A percentile compares a stretch with the other conserved stretches of the same genome.
phyloP scores from a whole-genome alignment of 1,140 invertebrate species.

The Pseudachorutes palmiensis region DNA sequence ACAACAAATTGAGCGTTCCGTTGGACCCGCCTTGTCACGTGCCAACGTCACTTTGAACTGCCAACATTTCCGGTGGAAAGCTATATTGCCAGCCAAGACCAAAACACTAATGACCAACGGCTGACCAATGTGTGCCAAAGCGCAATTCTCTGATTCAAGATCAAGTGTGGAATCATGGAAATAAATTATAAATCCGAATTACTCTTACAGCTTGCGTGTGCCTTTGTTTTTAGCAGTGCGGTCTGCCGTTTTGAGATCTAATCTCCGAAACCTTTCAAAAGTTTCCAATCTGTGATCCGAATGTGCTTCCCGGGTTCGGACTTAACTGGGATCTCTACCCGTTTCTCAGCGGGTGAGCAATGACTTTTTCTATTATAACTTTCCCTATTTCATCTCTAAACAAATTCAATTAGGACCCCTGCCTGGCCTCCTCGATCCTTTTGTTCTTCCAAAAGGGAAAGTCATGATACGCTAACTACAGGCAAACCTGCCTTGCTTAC shows the following conservation, averaged over 20 bases:
- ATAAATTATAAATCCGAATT: too few relatives aligned
- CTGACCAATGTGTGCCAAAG: too few relatives aligned
- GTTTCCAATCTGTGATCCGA: neutral
- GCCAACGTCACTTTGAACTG: too few relatives aligned
- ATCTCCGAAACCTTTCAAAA: neutral
- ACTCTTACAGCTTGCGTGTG: too few relatives aligned
- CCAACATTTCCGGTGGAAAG: too few relatives aligned
- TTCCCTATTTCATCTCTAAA: constrained; percentile 7
- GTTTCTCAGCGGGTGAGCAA: constrained; percentile 5
- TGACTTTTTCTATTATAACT: neutral
- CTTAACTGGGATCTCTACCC: neutral
- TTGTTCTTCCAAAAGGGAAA: neutral
- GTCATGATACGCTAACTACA: neutral
- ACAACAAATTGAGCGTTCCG: too few relatives aligned
- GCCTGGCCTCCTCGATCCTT: neutral
- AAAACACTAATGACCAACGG: too few relatives aligned
- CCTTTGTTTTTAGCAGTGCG: too few relatives aligned
- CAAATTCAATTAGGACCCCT: constrained; percentile 14
- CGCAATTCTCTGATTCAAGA: too few relatives aligned
- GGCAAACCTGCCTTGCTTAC: neutral
- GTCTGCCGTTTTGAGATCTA: neutral
- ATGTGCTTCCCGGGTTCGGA: neutral
- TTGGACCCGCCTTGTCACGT: too few relatives aligned
- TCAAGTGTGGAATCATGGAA: too few relatives aligned
- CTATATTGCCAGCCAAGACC: too few relatives aligned